Conservation (phyloP, 2,113 vertebrate species). For the Plotosus lineatus region DNA sequence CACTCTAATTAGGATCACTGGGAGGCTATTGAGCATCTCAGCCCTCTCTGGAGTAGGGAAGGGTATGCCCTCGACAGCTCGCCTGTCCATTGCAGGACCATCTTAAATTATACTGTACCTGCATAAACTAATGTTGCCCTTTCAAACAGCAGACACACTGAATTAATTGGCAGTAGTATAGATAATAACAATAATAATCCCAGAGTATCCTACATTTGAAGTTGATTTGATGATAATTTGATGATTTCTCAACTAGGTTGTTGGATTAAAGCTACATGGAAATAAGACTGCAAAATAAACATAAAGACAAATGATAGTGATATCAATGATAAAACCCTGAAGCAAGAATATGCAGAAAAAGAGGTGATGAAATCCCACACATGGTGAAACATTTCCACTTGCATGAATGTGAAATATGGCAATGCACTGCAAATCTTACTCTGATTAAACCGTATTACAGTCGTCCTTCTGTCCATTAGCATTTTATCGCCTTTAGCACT, state of each 20-base stretch:
- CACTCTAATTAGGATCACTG: no score
- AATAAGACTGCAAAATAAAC: not conserved
- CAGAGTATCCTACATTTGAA: not conserved
- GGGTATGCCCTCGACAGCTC: no score
- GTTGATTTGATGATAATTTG: no score
- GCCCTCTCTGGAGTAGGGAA: no score
- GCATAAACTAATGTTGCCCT: no score
- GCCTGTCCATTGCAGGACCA: no score
- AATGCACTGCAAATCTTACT: not conserved
- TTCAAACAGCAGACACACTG: no score
- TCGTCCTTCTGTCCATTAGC: not conserved
- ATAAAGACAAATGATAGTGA: not conserved
- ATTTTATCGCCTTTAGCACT: not conserved
- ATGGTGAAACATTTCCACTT: not conserved
- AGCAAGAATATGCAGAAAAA: not conserved
- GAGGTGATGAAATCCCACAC: not conserved
- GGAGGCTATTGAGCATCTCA: no score
- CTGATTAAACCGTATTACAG: not conserved
- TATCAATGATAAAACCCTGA: not conserved
- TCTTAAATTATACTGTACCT: no score
- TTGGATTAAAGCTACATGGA: not conserved
- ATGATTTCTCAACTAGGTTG: not conserved
- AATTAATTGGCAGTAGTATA: no score
- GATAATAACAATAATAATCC: no score
- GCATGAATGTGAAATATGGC: not conserved